Conservation (phyloP, 2,113 vertebrate genomes). For the Sinocyclocheilus grahami region DNA sequence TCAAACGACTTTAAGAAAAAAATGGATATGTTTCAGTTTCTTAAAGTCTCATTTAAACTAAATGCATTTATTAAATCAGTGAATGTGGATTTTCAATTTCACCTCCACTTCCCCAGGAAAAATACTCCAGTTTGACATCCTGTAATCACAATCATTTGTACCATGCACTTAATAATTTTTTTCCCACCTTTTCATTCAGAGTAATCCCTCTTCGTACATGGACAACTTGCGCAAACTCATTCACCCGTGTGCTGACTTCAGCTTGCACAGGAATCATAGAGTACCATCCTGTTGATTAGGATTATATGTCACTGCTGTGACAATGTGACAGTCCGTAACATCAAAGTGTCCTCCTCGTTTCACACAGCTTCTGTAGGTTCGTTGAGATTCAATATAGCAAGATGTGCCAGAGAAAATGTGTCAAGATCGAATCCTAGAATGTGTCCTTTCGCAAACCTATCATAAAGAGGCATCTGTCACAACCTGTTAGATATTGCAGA, state of each 20-base stretch:
- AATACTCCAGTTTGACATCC: not conserved
- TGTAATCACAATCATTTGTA: slow-evolving; percentile 29
- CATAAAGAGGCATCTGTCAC: not conserved
- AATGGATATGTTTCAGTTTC: no score
- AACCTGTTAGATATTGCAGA: no score
- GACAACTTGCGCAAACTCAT: not conserved
- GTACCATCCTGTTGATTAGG: not conserved
- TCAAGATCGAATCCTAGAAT: not conserved
- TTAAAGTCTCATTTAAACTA: no score
- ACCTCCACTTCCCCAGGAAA: not conserved
- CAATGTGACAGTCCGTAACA: not conserved
- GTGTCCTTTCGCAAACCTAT: not conserved
- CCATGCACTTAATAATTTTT: slow-evolving; percentile 1
- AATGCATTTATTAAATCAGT: no score
- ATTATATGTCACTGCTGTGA: not conserved
- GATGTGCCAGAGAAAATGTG: not conserved
- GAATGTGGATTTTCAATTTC: slow-evolving; percentile 10
- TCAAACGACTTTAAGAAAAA: no score
- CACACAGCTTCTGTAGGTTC: not conserved
- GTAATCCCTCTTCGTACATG: not conserved
- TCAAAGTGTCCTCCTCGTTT: not conserved
- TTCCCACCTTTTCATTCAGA: not conserved
- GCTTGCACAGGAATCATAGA: not conserved
- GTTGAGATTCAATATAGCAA: not conserved
- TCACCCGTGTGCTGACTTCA: not conserved